Base-by-base conservation (phyloP, 2,113 vertebrate species). In the Tautogolabrus adspersus region DNA sequence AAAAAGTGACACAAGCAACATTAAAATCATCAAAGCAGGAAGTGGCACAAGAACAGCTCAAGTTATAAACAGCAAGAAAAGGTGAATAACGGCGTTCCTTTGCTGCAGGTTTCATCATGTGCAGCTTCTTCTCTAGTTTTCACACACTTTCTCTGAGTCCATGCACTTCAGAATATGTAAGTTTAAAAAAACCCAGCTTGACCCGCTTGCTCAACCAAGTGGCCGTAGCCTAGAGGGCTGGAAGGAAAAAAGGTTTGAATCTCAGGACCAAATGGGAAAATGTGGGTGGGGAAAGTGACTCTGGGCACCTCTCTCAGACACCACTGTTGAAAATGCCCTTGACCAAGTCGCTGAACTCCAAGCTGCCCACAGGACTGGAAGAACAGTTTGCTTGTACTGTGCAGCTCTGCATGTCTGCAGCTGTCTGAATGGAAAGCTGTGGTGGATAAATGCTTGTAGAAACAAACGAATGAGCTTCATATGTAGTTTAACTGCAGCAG, bases 11-110 rank as follows among this genome's bases (percentile, higher is more conserved):
- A 79, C 49, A 77, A 73, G 56, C 3, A 30, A 81, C 74, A 72
- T 81, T 75, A 67, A 72, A 84, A 79, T 74, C 26, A 81, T 76
- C 76, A 81, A 83, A 84, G 72, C 37, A 18, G n/a, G 19, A 69
- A 67, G 37, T 30, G 21, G 34, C 40, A 2, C 38, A 79, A 72
- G 38, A 59, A n/a, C 11, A 40, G 44, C n/a, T 68, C 11, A 34
- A 49, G 23, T 82, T 63, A 38, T 60, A 65, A 74, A 77, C 52
- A 74, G 75, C 52, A 75, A 23, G 54, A 46, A 19, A 62, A 72
- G 40, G 54, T 77, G 61, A 83, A 52, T 42, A 1, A 22, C 63
- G 73, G 26, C 26, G 57, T 42, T 49, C 30, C 47, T 15, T 61
- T 44, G 19, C 60, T 62, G 52, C 55, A 56, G 75, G 57, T 69